Base-by-base conservation (phyloP, 2,797 vertebrate species). In the Sebastes alutus region DNA sequence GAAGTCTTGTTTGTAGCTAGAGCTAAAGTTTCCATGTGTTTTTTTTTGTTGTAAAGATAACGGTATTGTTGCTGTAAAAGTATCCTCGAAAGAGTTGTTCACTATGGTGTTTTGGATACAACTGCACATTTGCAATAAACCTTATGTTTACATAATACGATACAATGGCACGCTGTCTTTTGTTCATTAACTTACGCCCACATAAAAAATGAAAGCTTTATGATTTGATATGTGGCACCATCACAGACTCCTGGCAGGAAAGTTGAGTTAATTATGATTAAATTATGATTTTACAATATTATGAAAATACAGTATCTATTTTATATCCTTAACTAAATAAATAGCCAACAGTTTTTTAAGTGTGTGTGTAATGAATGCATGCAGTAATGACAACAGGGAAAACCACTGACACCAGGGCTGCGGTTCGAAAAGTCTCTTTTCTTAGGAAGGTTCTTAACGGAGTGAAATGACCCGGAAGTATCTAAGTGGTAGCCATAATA, bases 51-150 rank as follows among this genome's bases (percentile, higher is more conserved):
- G 93, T 94, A 94, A 94, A 93, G 92, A 92, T 92, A 91, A 94
- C 46, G 93, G 94, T 95, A 75, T 94, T 94, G 93, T 96, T 96
- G 95, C 94, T 94, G 91, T 92, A 92, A 90, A 49, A 93, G 94
- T 95, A 92, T 96, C 96, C 95, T 89, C 67, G 61, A 75, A 91
- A 89, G 76, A 67, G 81, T 89, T 94, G 87, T 90, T 95, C 90
- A 90, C 75, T 90, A 88, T 88, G 73, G 87, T 96, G 91, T 95
- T 95, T 92, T 94, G 95, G 94, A 97, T 96, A 93, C 95, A 74
- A 93, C 94, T 96, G 95, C 96, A 96, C 96, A 96, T 91, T 94
- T 93, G 95, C 95, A 97, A 96, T 96, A 97, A 97, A 97, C 94
- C 94, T 92, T 91, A 92, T 96, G 95, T 97, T 97, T 97, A 96